Evolutionary conservation across 1,140 invertebrate genomes (phyloP).

Genomic region (Drosophila orosa): DNA sequence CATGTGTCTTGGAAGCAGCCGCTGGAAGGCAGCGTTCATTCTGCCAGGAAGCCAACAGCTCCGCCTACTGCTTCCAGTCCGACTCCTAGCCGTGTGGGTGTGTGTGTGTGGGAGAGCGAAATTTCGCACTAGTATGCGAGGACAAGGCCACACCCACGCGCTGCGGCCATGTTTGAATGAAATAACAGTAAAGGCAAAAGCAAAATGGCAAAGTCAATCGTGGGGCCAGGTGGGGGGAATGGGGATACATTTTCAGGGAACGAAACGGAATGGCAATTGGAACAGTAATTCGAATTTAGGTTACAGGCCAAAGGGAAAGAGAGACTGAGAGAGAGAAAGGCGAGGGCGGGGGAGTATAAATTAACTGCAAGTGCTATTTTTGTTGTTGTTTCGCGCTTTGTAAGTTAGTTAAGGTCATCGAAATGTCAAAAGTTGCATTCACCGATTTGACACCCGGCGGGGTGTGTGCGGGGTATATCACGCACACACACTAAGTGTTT

Average conservation of each 20-base stretch:
- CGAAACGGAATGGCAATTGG: conserved; percentile 49
- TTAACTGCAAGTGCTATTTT: conserved; percentile 54
- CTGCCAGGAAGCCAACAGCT: conserved; percentile 51
- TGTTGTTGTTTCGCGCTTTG: conserved; percentile 53
- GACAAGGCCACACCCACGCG: conserved; percentile 82
- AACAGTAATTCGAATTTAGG: conserved; percentile 72
- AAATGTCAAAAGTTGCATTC: conserved; percentile 84
- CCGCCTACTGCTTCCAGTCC: conserved; percentile 61
- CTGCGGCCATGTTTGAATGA: conserved; percentile 84
- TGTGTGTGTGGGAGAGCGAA: conserved; percentile 20
- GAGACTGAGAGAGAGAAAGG: background rate
- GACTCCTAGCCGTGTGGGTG: conserved; percentile 27
- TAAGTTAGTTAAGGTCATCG: conserved; percentile 83
- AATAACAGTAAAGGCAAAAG: conserved; percentile 61
- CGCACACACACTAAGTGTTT: conserved; percentile 61
- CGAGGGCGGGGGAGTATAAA: conserved; percentile 24
- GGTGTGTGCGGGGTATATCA: conserved; percentile 15
- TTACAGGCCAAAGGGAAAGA: conserved; percentile 50
- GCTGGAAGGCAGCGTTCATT: conserved; percentile 60
- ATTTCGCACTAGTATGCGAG: conserved; percentile 31
- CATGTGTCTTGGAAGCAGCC: conserved; percentile 42
- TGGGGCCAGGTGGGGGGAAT: background rate
- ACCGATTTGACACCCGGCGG: conserved; percentile 44
- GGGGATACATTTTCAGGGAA: conserved; percentile 22
- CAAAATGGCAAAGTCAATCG: conserved; percentile 49